These are phyloP conservation scores for Rhinogobio ventralis DNA, from an alignment of 2,797 vertebrate genomes.

Conservation along the genomic window DNA sequence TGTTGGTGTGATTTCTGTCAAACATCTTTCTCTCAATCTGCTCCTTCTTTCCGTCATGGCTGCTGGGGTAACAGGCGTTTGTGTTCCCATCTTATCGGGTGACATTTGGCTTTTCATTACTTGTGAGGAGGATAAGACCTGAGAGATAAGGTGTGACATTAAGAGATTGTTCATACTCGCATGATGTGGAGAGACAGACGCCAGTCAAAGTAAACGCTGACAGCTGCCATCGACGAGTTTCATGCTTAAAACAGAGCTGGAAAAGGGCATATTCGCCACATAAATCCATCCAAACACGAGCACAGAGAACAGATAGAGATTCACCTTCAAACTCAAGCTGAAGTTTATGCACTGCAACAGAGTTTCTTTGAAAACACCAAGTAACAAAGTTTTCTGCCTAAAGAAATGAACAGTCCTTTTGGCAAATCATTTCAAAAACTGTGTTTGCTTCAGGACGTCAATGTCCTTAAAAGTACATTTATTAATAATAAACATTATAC, in stretches of 20 bases:
- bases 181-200: conserved; percentile 24
- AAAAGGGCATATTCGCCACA: conserved; percentile 3
- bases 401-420: not conserved
- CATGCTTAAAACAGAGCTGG: conserved; percentile 5
- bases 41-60: not conserved
- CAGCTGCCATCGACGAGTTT: conserved; percentile 5
- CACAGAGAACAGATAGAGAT: not conserved
- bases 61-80: conserved; percentile 67
- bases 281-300: not conserved
- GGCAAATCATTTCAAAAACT: not conserved
- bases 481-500: not conserved
- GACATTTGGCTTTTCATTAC: conserved; percentile 77
- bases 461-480: not conserved
- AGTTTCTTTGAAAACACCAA: not conserved
- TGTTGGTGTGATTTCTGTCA: conserved; percentile 61
- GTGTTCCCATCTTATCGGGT: conserved; percentile 68
- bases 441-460: too few relatives aligned
- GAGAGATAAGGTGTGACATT: conserved; percentile 69
- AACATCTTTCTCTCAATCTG: conserved; percentile 34
- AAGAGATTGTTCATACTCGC: conserved; percentile 57
- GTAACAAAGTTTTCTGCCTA: not conserved
- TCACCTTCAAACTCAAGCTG: not conserved
- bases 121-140: conserved; percentile 70
- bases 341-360: not conserved
- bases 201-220: conserved; percentile 39